These are phyloP conservation scores for Camponotus pennsylvanicus DNA, from an alignment of 1,140 invertebrate genomes.

Conservation along the genomic window DNA sequence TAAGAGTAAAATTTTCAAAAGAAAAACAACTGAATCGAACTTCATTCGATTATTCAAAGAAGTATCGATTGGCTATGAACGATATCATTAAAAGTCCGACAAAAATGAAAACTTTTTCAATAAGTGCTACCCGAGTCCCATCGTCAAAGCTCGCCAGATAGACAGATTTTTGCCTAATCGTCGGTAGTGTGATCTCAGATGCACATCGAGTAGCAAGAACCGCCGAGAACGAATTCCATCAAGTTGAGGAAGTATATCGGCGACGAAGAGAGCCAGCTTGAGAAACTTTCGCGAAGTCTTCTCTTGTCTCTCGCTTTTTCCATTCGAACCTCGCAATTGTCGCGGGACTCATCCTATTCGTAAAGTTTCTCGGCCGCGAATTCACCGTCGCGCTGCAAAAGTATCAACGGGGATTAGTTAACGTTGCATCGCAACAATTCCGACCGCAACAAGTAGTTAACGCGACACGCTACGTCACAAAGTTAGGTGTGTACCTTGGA, in stretches of 20 bases:
- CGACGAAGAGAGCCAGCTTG: constrained; percentile 47
- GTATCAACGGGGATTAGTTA: constrained; percentile 51
- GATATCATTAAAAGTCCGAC: neutral
- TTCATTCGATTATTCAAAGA: neutral
- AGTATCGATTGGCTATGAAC: neutral
- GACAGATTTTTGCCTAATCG: constrained; percentile 66
- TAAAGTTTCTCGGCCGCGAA: constrained; percentile 42
- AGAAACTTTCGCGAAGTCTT: constrained; percentile 59
- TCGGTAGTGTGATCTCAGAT: constrained; percentile 55
- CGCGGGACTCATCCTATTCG: constrained; percentile 41
- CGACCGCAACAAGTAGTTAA: constrained; percentile 57
- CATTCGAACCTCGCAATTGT: constrained; percentile 37
- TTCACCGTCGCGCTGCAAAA: constrained; percentile 31
- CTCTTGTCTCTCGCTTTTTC: constrained; percentile 52
- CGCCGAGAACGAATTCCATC: constrained; percentile 70
- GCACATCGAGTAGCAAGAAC: constrained; percentile 22
- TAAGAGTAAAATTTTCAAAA: neutral
- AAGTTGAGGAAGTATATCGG: constrained; percentile 66
- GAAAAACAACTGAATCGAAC: neutral
- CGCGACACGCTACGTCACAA: neutral
- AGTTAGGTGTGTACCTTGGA: constrained; percentile 6
- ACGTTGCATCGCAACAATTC: constrained; percentile 15
- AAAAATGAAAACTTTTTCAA: constrained; percentile 23
- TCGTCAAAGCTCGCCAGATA: constrained; percentile 9
- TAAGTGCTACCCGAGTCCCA: neutral